phyloP scores from a whole-genome alignment of 2,113 vertebrate species.

The Gavialis gangeticus region DNA sequence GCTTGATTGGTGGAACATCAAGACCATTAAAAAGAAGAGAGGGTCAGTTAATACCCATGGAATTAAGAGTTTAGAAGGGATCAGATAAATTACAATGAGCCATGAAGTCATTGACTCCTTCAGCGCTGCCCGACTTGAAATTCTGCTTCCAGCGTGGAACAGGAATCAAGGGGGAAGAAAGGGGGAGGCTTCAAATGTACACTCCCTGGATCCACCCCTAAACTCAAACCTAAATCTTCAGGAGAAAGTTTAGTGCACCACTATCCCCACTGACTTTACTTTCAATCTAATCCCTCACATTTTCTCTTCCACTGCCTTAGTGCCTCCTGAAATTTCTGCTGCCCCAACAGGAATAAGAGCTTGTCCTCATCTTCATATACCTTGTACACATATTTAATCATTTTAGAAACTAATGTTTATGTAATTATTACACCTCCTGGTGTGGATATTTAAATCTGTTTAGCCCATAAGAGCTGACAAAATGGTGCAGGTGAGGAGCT shows the following conservation, averaged over 20 bases:
- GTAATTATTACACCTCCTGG: constrained; percentile 7
- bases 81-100: too few relatives aligned
- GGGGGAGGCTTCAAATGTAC: too few relatives aligned
- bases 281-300: neutral
- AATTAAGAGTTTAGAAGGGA: too few relatives aligned
- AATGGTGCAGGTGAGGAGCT: neutral
- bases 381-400: neutral
- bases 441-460: neutral
- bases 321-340: neutral
- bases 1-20: too few relatives aligned
- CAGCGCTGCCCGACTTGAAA: too few relatives aligned
- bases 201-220: too few relatives aligned
- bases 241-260: rapidly evolving
- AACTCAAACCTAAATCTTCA: neutral
- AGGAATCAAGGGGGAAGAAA: too few relatives aligned
- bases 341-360: neutral
- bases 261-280: too few relatives aligned
- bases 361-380: neutral
- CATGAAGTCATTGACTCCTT: too few relatives aligned
- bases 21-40: too few relatives aligned
- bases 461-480: neutral
- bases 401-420: constrained; percentile 36
- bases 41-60: too few relatives aligned
- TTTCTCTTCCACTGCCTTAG: neutral
- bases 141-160: too few relatives aligned